Base-by-base conservation (phyloP, 2,797 vertebrate genomes). In the Prunella strophiata region DNA sequence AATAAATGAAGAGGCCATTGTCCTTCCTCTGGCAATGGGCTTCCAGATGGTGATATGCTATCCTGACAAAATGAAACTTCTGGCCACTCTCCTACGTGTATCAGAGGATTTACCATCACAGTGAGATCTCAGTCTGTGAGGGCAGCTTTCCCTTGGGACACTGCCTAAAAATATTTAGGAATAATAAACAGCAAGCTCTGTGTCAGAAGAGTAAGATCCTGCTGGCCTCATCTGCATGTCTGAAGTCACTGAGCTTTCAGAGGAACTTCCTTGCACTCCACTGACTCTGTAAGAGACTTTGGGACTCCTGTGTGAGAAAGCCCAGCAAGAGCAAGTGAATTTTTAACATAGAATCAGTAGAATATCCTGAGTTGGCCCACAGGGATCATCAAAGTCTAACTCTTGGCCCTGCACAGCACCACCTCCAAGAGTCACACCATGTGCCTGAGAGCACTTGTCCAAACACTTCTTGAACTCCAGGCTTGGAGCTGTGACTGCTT, bases 401-500 rank as follows among this genome's bases (percentile, higher is more conserved):
- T 42, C 42, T 38, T 63, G 14, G 16, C 5, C 10, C 27, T 43
- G 13, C 23, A 57, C 13, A 70, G 32, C 4, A 22, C 11, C 19
- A 70, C 0, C 9, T 7, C 11, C 1, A 20, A 54, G 7, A 75
- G 13, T 57, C 23, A n/a, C 13, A n/a, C 5, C 50, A 8, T 6
- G 32, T 43, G 11, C 1, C 36, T n/a, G 22, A 68, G 32, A 43
- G 11, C 9, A 5, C 10, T 55, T 55, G 10, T 50, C 3, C 66
- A 52, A 59, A 42, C 9, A 14, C 38, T 58, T 59, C 17, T 40
- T 52, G 18, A 40, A 14, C 2, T 13, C 51, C n/a, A 58, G n/a
- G 38, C 6, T 34, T 57, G n/a, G 9, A 0, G 7, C 25, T 57
- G 50, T 8, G 45, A 51, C 0, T 25, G 7, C 14, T 26, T 1